A percentile compares a stretch with the other conserved stretches of the same genome.
These are phyloP conservation scores for Phalangium opilio DNA, from an alignment of 2,888 invertebrate genomes.

Conservation along the genomic window DNA sequence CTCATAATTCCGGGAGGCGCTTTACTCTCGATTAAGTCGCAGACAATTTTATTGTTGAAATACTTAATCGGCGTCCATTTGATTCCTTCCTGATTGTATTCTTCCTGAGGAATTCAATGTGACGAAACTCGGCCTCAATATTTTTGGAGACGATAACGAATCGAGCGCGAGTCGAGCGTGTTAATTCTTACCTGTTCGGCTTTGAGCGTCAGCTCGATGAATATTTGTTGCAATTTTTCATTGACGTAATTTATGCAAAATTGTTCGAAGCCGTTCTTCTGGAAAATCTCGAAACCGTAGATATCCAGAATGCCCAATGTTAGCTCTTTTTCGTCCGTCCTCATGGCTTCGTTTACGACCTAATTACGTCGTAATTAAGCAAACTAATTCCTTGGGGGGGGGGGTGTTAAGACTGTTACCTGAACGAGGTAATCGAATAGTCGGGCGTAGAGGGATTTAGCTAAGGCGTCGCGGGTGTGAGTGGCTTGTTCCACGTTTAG, in stretches of 20 bases:
- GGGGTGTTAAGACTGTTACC: conserved; percentile 23
- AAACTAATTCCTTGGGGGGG: too few species aligned
- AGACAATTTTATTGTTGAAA: conserved; percentile 53
- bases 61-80: conserved; percentile 50
- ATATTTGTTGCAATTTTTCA: conserved; percentile 54
- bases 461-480: conserved; percentile 89
- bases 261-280: conserved; percentile 52
- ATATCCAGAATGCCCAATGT: conserved; percentile 51
- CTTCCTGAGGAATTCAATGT: conserved; percentile 36
- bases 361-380: conserved; percentile 22
- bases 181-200: conserved; percentile 49
- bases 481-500: conserved; percentile 89
- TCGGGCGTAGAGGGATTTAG: conserved; percentile 75
- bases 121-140: too few species aligned
- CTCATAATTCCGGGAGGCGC: conserved; percentile 48
- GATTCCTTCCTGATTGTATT: conserved; percentile 49
- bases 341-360: conserved; percentile 48
- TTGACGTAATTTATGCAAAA: conserved; percentile 56
- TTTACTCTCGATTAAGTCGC: conserved; percentile 47
- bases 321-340: conserved; percentile 33
- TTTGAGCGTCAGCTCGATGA: conserved; percentile 51
- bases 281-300: conserved; percentile 54
- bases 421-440: conserved; percentile 83
- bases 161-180: too few species aligned
- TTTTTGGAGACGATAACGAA: too few species aligned